Percentiles rank a stretch among this genome's conserved stretches.
Evolutionary conservation across 2,888 invertebrate species (phyloP).

Genomic region (Punctoribates punctum): DNA sequence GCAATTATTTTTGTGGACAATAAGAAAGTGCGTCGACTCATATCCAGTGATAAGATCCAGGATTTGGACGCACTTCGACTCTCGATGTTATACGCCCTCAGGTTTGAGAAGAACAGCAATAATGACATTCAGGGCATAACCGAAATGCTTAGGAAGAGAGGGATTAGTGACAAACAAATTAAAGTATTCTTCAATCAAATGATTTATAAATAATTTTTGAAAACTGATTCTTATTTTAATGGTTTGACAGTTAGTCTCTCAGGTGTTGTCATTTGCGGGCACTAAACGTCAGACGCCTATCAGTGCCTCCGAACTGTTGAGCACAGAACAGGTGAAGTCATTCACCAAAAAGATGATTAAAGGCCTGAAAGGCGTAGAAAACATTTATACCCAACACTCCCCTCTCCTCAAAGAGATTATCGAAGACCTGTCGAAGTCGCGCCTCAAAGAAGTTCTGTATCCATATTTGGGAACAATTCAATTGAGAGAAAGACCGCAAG

Average conservation of each 20-base stretch:
- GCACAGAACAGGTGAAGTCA: conserved; percentile 69
- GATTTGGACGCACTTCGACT: conserved; percentile 78
- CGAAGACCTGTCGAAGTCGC: conserved; percentile 84
- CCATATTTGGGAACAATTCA: conserved; percentile 69
- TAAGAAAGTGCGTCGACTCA: conserved; percentile 70
- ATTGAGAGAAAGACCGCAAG: conserved; percentile 66
- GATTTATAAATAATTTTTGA: not conserved
- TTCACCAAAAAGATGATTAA: conserved; percentile 77
- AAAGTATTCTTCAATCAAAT: not conserved
- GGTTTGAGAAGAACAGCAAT: conserved; percentile 84
- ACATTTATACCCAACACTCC: conserved; percentile 98
- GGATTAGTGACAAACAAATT: conserved; percentile 61
- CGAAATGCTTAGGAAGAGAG: conserved; percentile 67
- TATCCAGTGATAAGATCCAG: conserved; percentile 68
- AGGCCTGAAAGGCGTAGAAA: conserved; percentile 88
- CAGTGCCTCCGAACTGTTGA: conserved; percentile 65
- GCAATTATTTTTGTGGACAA: not conserved
- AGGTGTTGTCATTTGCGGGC: conserved; percentile 33
- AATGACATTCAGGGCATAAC: conserved; percentile 75
- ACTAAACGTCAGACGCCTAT: conserved; percentile 32
- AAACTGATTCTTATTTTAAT: not conserved
- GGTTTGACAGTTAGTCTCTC: conserved; percentile 14
- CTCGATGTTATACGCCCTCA: conserved; percentile 85
- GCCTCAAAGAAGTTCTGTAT: conserved; percentile 77
- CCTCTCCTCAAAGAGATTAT: conserved; percentile 82